A percentile compares a stretch with the other conserved stretches of the same genome.
These are phyloP conservation scores for Philantomba maxwellii DNA, from an alignment of 2,113 vertebrate species.

Conservation along the genomic window DNA sequence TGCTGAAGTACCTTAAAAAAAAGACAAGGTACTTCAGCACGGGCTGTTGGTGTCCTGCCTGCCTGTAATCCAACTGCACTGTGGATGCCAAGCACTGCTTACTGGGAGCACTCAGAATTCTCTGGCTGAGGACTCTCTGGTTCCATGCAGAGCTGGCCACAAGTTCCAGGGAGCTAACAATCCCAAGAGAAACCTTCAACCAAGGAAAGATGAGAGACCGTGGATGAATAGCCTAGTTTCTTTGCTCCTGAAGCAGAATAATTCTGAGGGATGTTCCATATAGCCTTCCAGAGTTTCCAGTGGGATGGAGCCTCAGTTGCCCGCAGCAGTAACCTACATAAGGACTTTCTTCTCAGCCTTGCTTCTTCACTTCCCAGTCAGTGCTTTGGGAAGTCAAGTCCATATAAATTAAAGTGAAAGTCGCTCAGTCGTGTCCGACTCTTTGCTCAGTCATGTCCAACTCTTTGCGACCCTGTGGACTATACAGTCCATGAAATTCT, in stretches of 20 bases:
- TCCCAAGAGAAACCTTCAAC: neutral
- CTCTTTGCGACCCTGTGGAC: neutral
- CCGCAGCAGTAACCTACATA: fast-evolving
- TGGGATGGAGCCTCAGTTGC: neutral
- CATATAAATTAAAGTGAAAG: neutral
- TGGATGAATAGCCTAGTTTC: neutral
- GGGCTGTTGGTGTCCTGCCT: too few species aligned
- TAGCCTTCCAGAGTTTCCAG: neutral
- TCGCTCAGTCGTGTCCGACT: fast-evolving
- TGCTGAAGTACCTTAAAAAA: neutral
- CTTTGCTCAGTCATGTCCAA: neutral
- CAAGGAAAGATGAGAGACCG: neutral
- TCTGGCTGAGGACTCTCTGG: neutral
- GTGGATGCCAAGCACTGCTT: neutral
- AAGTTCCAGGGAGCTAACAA: neutral
- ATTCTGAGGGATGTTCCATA: neutral
- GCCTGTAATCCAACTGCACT: fast-evolving
- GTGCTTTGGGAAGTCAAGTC: neutral
- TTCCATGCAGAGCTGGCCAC: neutral
- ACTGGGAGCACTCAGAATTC: neutral
- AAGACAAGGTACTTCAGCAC: neutral
- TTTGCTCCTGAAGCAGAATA: too few species aligned
- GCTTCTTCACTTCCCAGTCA: fast-evolving
- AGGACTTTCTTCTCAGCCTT: neutral
- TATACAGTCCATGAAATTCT: neutral